A percentile compares a stretch with the other conserved stretches of the same genome.
These are phyloP conservation scores for Ennomos fuscantarius DNA, from an alignment of 2,888 invertebrate species.

Conservation along the genomic window DNA sequence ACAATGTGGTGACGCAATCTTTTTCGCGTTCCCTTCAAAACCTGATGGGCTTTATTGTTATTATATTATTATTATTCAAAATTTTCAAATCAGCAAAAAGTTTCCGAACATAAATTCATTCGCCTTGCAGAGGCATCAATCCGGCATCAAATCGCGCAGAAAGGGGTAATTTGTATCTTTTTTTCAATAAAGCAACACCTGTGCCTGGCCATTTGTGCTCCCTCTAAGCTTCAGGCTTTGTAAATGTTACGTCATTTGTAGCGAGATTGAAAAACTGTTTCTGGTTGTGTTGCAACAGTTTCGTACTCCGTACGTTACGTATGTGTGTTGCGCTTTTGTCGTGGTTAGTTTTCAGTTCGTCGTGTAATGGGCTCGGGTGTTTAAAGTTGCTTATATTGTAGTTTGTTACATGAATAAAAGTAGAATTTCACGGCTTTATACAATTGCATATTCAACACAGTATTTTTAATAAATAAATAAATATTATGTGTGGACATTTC, in stretches of 20 bases:
- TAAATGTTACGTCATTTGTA: constrained; percentile 81
- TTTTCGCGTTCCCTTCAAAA: no score
- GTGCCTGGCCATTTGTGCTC: constrained; percentile 73
- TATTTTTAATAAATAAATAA: no score
- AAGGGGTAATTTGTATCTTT: constrained; percentile 81
- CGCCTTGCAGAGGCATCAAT: constrained; percentile 58
- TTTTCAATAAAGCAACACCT: constrained; percentile 83
- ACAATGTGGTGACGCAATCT: no score
- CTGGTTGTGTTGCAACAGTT: constrained; percentile 63
- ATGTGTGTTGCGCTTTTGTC: constrained; percentile 32
- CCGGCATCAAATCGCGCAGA: constrained; percentile 67
- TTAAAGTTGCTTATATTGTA: constrained; percentile 11
- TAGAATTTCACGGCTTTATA: background rate
- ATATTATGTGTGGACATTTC: no score
- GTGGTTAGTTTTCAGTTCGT: constrained; percentile 29
- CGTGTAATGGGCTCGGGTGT: constrained; percentile 9
- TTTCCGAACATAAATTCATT: constrained; percentile 35
- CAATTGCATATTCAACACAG: no score
- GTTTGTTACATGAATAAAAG: constrained; percentile 11
- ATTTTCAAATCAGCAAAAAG: constrained; percentile 41
- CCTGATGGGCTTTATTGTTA: no score
- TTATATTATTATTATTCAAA: no score
- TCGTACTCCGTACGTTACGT: constrained; percentile 44
- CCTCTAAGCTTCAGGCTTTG: constrained; percentile 76
- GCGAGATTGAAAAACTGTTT: constrained; percentile 81